Evolutionary conservation across 2,113 vertebrate genomes (phyloP), one percentile per base, ranked within the genome.

Genomic region (Rafetus swinhoei): DNA sequence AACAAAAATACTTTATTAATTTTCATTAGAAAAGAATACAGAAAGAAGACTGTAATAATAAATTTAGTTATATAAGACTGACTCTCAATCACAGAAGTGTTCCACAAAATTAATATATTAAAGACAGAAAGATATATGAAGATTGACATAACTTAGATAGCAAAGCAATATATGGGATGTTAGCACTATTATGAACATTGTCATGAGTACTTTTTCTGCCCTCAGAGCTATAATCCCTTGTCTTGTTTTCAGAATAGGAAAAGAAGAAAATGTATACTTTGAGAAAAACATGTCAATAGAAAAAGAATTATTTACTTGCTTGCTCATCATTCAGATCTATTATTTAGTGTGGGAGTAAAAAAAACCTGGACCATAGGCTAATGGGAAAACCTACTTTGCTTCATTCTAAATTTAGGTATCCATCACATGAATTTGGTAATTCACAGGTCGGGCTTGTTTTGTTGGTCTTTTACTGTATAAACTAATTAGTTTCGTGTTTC

Each of bases 1-100:
- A 93, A 59, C 2, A 92, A 88, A 89, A 93, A 92, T 35, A 45
- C 6, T 98, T 98, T 98, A 98, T 98, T 98, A 94, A 90, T 79
- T 84, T 25, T 65, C 55, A 92, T 96, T 88, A 93, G 83, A 92
- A 96, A 95, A 93, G 57, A 94, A 88, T 95, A 97, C 96, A 97
- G 93, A 87, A 96, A 82, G 18, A 93, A 96, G 90, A 56, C 10
- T 35, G 1, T 80, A 87, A 91, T 90, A 62, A 83, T 45, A 39
- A 94, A 72, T 59, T 45, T n/a, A 89, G 16, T 19, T 89, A 55
- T 93, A 96, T 72, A 87, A 85, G 74, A 96, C 88, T 85, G 92
- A 93, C 88, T 32, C 92, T 93, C 74, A 93, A 69, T 85, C 45
- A 82, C 55, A 18, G 82, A 95, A 96, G 81, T n/a, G 86, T 85